These are phyloP conservation scores for Zapus hudsonius DNA, from an alignment of 2,113 vertebrate genomes.

Conservation along the genomic window DNA sequence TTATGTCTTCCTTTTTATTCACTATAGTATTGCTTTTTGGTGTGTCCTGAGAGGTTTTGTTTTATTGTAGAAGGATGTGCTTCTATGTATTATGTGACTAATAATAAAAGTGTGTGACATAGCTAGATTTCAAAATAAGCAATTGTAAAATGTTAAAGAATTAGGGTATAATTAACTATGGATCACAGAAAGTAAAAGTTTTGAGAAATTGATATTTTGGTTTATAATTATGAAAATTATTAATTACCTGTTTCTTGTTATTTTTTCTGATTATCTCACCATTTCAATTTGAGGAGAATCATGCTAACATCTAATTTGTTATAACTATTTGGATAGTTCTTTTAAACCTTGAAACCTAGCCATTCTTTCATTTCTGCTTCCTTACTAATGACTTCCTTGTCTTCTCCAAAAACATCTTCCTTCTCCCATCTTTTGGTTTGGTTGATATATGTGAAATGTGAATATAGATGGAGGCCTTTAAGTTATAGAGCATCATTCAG, in stretches of 20 bases:
- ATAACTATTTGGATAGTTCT: slow-evolving; percentile 58
- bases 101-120: background rate
- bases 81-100: slow-evolving; percentile 17
- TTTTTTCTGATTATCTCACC: slow-evolving; percentile 21
- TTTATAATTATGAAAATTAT: slow-evolving; percentile 28
- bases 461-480: slow-evolving; percentile 92
- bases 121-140: slow-evolving; percentile 22
- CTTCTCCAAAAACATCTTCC: slow-evolving; percentile 79
- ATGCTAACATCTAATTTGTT: slow-evolving; percentile 61
- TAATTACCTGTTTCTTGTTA: slow-evolving; percentile 14
- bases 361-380: slow-evolving; percentile 82
- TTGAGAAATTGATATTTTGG: slow-evolving; percentile 10
- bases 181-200: slow-evolving; percentile 46
- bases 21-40: slow-evolving; percentile 45
- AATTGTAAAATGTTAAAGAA: slow-evolving; percentile 32
- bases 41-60: slow-evolving; percentile 21
- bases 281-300: background rate
- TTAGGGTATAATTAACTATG: slow-evolving; percentile 1
- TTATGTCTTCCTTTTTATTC: slow-evolving; percentile 44
- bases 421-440: slow-evolving; percentile 83
- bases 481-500: slow-evolving; percentile 93
- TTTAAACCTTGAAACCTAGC: slow-evolving; percentile 77
- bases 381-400: slow-evolving; percentile 86
- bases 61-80: slow-evolving; percentile 13
- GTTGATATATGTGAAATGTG: slow-evolving; percentile 81